Evolutionary conservation across 1,140 invertebrate species (phyloP), one percentile per base, ranked within the genome.

Genomic region (Spodoptera litura): DNA sequence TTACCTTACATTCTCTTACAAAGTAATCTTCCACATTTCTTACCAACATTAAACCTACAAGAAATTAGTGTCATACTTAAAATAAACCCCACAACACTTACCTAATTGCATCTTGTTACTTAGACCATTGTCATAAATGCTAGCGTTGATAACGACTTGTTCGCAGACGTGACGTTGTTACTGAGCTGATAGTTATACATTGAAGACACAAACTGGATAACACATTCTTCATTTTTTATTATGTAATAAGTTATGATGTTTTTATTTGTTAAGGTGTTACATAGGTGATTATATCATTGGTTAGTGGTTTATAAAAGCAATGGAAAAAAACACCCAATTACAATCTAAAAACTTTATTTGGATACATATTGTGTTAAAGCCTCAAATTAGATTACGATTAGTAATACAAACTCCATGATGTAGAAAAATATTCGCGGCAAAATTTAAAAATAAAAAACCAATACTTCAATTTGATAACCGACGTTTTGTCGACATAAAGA

Each of bases 121-220:
- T 71, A 61, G 71, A 73, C 71, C 55, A 27, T 31, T 58, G 6
- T 44, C 55, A 73, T 51, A 59, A 73, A 49, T n/a, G 55, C 35
- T 59, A 3, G 15, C 55, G 71, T 61, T 73, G 55, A 73, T 73
- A 73, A 73, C 56, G 55, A 73, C 55, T 68, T 73, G 56, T 73
- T 44, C 55, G 35, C 49, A 44, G 61, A 64, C 35, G 35, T 44
- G 35, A 73, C 35, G 71, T 56, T 44, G 25, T 15, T 59, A 9
- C 38, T 5, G 20, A 53, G 27, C 13, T 70, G 51, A 70, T 15
- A 70, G 51, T 35, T 15, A 55, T 15, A 70, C 25, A 70, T 25
- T 70, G 31, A 27, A 70, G 25, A 70, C 12, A 55, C 51, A 52
- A 52, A 35, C 35, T 59, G 44, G 20, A 73, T 58, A 49, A 73